A percentile compares a stretch with the other conserved stretches of the same genome.
These are phyloP conservation scores for Dastarcus helophoroides DNA, from an alignment of 2,888 invertebrate species.

Conservation along the genomic window DNA sequence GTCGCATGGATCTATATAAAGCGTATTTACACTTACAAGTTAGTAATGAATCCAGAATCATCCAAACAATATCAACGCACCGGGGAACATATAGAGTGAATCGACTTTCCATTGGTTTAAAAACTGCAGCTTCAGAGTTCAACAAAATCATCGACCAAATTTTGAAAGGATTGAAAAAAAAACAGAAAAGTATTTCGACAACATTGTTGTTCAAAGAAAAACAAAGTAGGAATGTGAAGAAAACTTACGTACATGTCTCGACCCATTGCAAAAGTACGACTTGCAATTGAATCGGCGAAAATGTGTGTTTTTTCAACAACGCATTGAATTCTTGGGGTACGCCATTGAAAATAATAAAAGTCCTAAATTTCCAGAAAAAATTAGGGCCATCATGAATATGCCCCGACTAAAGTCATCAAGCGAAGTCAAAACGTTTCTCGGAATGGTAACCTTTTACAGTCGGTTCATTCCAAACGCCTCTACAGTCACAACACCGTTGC, in stretches of 20 bases:
- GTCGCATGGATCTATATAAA: constrained; percentile 3
- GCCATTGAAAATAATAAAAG: too few relatives aligned
- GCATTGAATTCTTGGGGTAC: too few relatives aligned
- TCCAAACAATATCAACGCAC: constrained; percentile 1
- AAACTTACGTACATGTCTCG: too few relatives aligned
- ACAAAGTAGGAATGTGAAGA: too few relatives aligned
- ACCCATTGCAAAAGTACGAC: too few relatives aligned
- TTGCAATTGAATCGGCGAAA: too few relatives aligned
- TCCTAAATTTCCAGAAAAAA: constrained; percentile 1
- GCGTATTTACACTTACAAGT: constrained; percentile 4
- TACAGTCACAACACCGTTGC: constrained; percentile 4
- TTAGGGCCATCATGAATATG: neutral
- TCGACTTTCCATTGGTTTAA: neutral
- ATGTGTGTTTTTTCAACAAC: neutral
- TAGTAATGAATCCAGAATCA: neutral
- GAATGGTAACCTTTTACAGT: constrained; percentile 2
- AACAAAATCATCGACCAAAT: too few relatives aligned
- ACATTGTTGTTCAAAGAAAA: too few relatives aligned
- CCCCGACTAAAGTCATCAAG: neutral
- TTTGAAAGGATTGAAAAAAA: too few relatives aligned
- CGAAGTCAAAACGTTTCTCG: constrained; percentile 3
- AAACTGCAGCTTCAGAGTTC: neutral
- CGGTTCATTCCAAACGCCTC: constrained; percentile 7
- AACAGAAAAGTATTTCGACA: too few relatives aligned
- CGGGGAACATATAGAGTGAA: constrained; percentile 3